Conservation (phyloP, 2,113 vertebrate genomes). For the Electrona antarctica region DNA sequence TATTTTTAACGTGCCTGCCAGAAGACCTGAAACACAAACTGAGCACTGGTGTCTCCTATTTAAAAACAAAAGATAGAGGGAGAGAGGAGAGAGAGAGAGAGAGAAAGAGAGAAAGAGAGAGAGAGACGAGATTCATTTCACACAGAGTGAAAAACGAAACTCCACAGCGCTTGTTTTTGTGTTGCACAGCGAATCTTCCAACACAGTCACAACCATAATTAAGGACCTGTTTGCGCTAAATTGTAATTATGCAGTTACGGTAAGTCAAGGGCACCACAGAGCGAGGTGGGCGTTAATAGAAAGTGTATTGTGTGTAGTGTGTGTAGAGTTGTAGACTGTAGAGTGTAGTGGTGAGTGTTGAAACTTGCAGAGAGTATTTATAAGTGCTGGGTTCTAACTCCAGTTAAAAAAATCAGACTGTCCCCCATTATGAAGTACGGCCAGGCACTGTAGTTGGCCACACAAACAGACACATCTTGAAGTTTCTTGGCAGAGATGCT, state of each 20-base stretch:
- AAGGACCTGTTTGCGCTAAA: slow-evolving; percentile 35
- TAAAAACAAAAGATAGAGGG: no score
- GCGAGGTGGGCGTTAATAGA: slow-evolving; percentile 28
- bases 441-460: background rate
- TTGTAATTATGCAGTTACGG: slow-evolving; percentile 32
- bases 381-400: slow-evolving; percentile 10
- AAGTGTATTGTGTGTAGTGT: slow-evolving; percentile 3
- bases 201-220: slow-evolving; percentile 13
- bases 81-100: slow-evolving; percentile 8
- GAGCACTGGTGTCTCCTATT: background rate
- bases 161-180: background rate
- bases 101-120: background rate
- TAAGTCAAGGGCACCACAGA: slow-evolving; percentile 31
- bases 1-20: background rate
- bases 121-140: background rate
- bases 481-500: background rate
- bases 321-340: background rate
- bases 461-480: slow-evolving; percentile 11
- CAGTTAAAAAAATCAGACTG: slow-evolving; percentile 15
- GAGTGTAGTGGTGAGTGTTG: slow-evolving; percentile 3
- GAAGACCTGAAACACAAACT: slow-evolving; percentile 23
- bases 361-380: background rate
- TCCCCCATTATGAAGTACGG: slow-evolving; percentile 2
- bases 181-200: slow-evolving; percentile 14
- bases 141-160: background rate